Evolutionary conservation across 37 sponge, comb jelly and placozoan species (phyloP).

Genomic region (Tethya wilhelma): DNA sequence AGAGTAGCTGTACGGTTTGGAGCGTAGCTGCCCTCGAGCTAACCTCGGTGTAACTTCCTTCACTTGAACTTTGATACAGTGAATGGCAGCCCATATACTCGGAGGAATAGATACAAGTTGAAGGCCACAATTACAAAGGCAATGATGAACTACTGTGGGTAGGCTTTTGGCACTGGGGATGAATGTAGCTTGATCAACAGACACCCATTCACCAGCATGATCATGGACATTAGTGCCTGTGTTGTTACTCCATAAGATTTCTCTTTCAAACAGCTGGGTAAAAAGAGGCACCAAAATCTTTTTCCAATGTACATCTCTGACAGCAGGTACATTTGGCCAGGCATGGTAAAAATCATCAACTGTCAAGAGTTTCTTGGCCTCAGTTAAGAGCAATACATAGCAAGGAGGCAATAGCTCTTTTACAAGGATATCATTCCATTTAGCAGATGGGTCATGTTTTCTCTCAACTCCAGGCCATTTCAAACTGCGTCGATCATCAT

Average conservation of each 20-base stretch:
- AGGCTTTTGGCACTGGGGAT: constrained; percentile 5
- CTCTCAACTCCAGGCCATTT: constrained; percentile 66
- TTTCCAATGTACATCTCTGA: constrained; percentile 35
- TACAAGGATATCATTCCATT: constrained; percentile 64
- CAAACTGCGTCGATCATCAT: constrained; percentile 57
- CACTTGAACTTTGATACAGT: neutral
- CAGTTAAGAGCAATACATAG: constrained; percentile 36
- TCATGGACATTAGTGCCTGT: too few species aligned
- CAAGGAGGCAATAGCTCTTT: constrained; percentile 43
- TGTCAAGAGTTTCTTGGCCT: constrained; percentile 4
- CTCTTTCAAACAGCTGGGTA: neutral
- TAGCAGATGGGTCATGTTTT: constrained; percentile 33
- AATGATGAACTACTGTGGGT: neutral
- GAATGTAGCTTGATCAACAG: neutral
- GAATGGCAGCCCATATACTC: constrained; percentile 19
- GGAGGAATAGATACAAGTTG: constrained; percentile 20
- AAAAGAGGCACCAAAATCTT: constrained; percentile 31
- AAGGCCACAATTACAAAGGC: constrained; percentile 15
- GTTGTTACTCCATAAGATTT: constrained; percentile 3
- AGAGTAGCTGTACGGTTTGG: constrained; percentile 7
- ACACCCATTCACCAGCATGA: constrained; percentile 33
- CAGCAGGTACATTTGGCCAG: constrained; percentile 34
- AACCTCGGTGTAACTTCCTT: constrained; percentile 27
- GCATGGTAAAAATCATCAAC: constrained; percentile 25
- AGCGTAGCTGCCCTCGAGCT: constrained; percentile 1